Percentiles rank a stretch among this genome's conserved stretches.
Evolutionary conservation across 2,113 vertebrate genomes (phyloP).

Genomic region (Esox niger): DNA sequence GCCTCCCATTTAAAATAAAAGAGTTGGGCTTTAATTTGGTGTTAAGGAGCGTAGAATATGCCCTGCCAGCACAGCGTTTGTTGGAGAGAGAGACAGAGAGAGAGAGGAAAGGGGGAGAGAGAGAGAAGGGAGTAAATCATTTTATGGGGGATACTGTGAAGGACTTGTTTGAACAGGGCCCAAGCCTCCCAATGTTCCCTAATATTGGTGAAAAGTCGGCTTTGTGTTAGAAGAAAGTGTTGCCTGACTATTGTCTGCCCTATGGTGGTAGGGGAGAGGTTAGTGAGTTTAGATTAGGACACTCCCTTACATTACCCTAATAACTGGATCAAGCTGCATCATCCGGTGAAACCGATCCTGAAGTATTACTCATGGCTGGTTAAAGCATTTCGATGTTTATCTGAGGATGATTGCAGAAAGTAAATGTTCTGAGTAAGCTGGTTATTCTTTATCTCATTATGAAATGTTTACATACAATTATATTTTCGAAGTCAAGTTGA

Average conservation of each 20-base stretch:
- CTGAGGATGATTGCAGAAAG: conserved; percentile 49
- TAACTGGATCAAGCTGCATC: conserved; percentile 72
- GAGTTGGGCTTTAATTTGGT: conserved; percentile 76
- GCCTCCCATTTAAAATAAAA: conserved; percentile 78
- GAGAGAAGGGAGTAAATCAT: conserved; percentile 72
- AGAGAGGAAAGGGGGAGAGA: conserved; percentile 50
- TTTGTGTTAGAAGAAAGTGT: conserved; percentile 65
- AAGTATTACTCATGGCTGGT: conserved; percentile 69
- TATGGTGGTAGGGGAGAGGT: conserved; percentile 65
- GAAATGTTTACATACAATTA: too few relatives aligned
- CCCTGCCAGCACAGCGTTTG: conserved; percentile 70
- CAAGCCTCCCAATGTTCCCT: conserved; percentile 56
- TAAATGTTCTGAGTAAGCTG: background rate
- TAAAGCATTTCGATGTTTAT: conserved; percentile 63
- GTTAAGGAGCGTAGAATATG: conserved; percentile 73
- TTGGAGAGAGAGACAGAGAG: conserved; percentile 53
- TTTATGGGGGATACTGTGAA: conserved; percentile 77
- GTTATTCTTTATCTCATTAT: background rate
- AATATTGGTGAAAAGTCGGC: conserved; percentile 62
- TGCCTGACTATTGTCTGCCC: conserved; percentile 67
- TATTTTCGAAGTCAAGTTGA: too few relatives aligned
- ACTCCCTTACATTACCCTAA: conserved; percentile 75
- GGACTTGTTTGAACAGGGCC: conserved; percentile 73
- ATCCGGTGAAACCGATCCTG: conserved; percentile 69
- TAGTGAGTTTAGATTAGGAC: conserved; percentile 69